Conservation (phyloP, 2,797 vertebrate genomes). For the Falco columbarius region DNA sequence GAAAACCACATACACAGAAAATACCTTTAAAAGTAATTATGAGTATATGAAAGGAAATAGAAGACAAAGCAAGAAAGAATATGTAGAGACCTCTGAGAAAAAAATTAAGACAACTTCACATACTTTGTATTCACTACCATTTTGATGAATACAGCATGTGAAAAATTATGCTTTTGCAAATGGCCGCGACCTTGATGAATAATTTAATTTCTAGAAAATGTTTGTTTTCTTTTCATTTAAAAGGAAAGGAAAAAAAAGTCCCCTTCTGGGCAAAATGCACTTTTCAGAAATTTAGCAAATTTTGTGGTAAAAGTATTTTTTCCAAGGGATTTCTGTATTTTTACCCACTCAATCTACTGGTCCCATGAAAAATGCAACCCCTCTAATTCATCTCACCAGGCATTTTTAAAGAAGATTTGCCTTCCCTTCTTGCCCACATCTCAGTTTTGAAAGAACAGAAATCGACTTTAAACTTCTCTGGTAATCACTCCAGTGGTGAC, state of each 20-base stretch:
- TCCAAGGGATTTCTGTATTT: neutral
- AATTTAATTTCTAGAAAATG: slow-evolving; percentile 15
- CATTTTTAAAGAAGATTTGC: neutral
- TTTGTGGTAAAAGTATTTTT: neutral
- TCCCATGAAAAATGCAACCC: neutral
- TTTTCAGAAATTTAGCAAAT: slow-evolving; percentile 3
- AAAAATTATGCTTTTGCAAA: neutral
- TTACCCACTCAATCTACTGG: neutral
- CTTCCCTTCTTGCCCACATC: neutral
- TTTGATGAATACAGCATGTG: neutral
- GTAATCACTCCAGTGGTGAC: neutral
- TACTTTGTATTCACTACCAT: neutral
- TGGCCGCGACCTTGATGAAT: neutral
- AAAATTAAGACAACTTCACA: neutral
- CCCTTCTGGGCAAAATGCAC: neutral
- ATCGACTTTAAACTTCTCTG: neutral
- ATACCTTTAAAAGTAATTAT: neutral
- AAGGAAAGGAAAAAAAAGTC: neutral
- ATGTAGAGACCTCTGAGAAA: neutral
- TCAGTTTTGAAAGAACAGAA: neutral
- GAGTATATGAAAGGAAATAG: neutral
- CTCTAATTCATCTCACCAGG: neutral
- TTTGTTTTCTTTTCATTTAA: neutral
- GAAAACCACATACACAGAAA: neutral
- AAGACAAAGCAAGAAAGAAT: neutral